Evolutionary conservation across 2,797 vertebrate genomes (phyloP), one percentile per base, ranked within the genome.

Genomic region (Pseudocheirus occidentalis): DNA sequence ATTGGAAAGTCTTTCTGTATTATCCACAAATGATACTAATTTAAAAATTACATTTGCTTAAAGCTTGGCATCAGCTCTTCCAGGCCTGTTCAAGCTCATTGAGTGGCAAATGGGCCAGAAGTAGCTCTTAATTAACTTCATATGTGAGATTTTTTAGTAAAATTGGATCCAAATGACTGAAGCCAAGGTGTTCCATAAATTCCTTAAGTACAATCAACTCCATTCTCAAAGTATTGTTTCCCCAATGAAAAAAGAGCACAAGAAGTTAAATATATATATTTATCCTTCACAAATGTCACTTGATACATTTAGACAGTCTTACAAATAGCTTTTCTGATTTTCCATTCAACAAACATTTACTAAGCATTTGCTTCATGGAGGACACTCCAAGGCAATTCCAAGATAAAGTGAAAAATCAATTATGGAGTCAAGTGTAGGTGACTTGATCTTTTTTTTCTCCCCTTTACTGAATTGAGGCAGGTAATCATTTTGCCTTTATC

Each of bases 121-220:
- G 53, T 94, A 57, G 46, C 55, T 97, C 95, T 98, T 98, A 98
- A 98, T 98, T 97, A 97, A 98, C 96, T 95, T 97, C 93, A 0
- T 95, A 54, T 94, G 92, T 94, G 92, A 55, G 95, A 27, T 57
- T 28, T 95, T 81, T 95, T 91, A 90, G 94, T 93, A 96, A 96
- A 97, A 98, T 97, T 96, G 97, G 87, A 94, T 94, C 93, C 92
- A 95, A 97, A 90, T 94, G 93, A 57, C 40, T 55, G 56, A n/a
- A 92, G 58, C 96, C 81, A 92, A 95, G 95, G 57, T 97, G 95
- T 1, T 94, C 55, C 96, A 53, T 58, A 90, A 4, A 93, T 97
- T 97, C 93, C 58, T 94, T 66, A 92, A 95, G 58, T 46, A 4
- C 3, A 34, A n/a, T 50, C 50, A 62, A 21, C 31, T 81, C 53